Evolutionary conservation across 1,140 invertebrate genomes (phyloP).

Genomic region (Hestina assimilis): DNA sequence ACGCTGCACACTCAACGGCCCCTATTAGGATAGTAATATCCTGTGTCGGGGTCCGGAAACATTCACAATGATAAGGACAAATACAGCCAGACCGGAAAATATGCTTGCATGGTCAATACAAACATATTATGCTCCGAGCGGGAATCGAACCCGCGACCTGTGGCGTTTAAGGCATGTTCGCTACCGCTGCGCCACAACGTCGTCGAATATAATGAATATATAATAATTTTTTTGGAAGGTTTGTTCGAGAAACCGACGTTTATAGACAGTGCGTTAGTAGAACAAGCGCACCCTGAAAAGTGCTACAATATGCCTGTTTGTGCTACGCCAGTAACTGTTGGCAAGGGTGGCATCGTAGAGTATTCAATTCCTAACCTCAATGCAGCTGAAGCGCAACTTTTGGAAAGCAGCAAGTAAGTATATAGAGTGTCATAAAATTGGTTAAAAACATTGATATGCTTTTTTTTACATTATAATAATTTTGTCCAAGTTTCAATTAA

Average conservation of each 20-base stretch:
- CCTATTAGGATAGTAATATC: too few relatives aligned
- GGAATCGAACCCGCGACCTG: too few relatives aligned
- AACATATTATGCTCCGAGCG: too few relatives aligned
- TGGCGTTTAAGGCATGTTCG: too few relatives aligned
- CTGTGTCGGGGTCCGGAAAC: too few relatives aligned
- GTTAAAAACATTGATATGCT: not conserved
- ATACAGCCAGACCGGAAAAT: too few relatives aligned
- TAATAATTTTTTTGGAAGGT: slow-evolving; percentile 26
- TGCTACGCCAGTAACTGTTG: slow-evolving; percentile 55
- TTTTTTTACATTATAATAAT: not conserved
- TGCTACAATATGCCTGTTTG: slow-evolving; percentile 55
- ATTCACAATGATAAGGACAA: too few relatives aligned
- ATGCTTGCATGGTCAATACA: too few relatives aligned
- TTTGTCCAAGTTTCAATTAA: not conserved
- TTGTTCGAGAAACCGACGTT: slow-evolving; percentile 51
- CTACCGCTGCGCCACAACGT: too few relatives aligned
- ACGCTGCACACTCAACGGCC: too few relatives aligned
- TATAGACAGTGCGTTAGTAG: slow-evolving; percentile 63
- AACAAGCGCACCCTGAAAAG: slow-evolving; percentile 49
- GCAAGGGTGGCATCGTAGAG: slow-evolving; percentile 48
- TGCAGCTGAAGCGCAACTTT: slow-evolving; percentile 38
- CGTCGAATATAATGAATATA: too few relatives aligned
- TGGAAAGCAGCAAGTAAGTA: slow-evolving; percentile 53
- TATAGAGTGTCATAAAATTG: too few relatives aligned
- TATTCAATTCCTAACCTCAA: slow-evolving; percentile 52